Conservation (phyloP, 2,113 vertebrate genomes). For the Melozone crissalis region DNA sequence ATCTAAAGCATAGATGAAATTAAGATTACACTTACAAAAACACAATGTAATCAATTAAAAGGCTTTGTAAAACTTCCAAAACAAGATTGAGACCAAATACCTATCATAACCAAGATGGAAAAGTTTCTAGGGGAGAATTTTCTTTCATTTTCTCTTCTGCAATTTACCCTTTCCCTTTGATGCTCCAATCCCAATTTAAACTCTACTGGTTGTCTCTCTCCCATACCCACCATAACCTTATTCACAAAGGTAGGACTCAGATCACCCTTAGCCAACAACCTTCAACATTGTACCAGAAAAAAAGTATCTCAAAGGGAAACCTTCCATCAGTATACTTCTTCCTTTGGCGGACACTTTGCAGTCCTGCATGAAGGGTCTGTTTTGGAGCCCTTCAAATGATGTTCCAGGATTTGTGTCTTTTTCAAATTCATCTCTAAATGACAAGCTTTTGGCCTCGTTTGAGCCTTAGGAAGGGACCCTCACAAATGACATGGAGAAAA, state of each 20-base stretch:
- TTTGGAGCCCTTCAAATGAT: not conserved
- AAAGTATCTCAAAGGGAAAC: not conserved
- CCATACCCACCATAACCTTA: not conserved
- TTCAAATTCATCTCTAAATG: not conserved
- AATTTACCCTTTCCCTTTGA: not conserved
- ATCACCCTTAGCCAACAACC: not conserved
- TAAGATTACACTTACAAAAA: not conserved
- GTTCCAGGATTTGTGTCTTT: not conserved
- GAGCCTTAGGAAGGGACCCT: not conserved
- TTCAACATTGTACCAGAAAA: not conserved
- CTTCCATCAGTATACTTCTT: not conserved
- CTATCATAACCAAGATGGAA: fast-evolving
- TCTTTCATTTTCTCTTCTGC: not conserved
- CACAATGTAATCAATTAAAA: not conserved
- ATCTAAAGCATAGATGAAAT: not conserved
- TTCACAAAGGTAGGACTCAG: not conserved
- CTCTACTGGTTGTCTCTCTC: not conserved
- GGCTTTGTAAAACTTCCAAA: not conserved
- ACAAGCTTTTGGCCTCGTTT: not conserved
- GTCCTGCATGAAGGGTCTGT: not conserved
- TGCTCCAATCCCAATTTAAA: not conserved
- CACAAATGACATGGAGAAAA: not conserved
- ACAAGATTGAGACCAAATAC: not conserved
- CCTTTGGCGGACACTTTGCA: not conserved
- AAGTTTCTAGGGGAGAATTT: not conserved